Evolutionary conservation across 2,888 invertebrate species (phyloP).

Genomic region (Helobdella robusta): DNA sequence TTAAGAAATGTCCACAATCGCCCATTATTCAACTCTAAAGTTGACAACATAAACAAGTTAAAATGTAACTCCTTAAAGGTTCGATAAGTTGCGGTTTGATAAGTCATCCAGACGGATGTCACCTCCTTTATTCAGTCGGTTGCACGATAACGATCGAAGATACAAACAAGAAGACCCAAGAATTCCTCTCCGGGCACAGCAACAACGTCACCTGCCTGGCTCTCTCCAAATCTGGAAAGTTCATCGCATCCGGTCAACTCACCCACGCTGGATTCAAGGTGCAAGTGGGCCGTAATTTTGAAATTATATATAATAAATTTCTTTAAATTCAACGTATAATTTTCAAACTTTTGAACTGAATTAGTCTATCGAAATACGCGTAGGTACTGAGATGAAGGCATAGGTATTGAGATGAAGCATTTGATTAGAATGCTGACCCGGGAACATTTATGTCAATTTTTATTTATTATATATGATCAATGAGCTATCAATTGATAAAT

Average conservation of each 20-base stretch:
- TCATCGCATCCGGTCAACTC: slow-evolving; percentile 77
- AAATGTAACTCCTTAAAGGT: slow-evolving; percentile 28
- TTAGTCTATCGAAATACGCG: not conserved
- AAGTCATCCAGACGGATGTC: slow-evolving; percentile 48
- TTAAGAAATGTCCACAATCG: not conserved
- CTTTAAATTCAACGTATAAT: slow-evolving; percentile 1
- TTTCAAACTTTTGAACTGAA: not conserved
- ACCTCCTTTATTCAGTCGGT: slow-evolving; percentile 50
- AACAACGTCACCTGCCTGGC: slow-evolving; percentile 49
- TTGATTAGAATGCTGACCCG: no score
- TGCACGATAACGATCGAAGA: slow-evolving; percentile 49
- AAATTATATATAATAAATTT: slow-evolving; percentile 9
- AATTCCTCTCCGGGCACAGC: slow-evolving; percentile 49
- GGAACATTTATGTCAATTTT: no score
- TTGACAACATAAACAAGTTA: no score
- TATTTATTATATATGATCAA: no score
- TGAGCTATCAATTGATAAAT: no score
- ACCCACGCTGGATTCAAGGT: slow-evolving; percentile 83
- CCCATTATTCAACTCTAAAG: not conserved
- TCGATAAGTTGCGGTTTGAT: slow-evolving; percentile 40
- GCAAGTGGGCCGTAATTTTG: slow-evolving; percentile 24
- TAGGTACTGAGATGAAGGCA: not conserved
- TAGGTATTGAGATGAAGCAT: no score
- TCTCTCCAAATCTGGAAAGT: slow-evolving; percentile 63
- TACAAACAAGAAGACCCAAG: slow-evolving; percentile 41